Evolutionary conservation across 1,140 invertebrate species (phyloP).

Genomic region (Ips nitidus): DNA sequence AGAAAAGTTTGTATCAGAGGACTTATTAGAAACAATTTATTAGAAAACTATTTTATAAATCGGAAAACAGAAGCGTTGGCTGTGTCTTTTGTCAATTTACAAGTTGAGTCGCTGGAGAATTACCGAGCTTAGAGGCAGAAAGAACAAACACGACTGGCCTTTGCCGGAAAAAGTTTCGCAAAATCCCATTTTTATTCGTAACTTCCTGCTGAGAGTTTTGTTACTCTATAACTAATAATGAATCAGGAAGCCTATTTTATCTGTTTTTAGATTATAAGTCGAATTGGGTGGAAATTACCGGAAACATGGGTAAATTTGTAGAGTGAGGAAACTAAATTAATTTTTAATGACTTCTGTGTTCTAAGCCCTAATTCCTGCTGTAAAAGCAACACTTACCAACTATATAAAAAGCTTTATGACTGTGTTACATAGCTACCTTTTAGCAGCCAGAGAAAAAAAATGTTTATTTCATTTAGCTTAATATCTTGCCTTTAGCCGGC

Average conservation of each 20-base stretch:
- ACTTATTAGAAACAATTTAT: no score
- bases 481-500: constrained; percentile 14
- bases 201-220: neutral
- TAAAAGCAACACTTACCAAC: neutral
- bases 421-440: neutral
- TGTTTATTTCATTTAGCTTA: constrained; percentile 21
- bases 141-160: neutral
- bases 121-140: neutral
- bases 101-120: neutral
- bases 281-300: no score
- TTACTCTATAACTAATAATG: neutral
- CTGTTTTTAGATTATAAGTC: neutral
- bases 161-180: neutral
- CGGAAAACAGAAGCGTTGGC: no score
- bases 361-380: neutral
- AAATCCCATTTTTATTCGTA: constrained; percentile 5
- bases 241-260: neutral
- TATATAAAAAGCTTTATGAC: neutral
- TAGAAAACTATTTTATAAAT: no score
- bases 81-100: neutral
- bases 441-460: constrained; percentile 3
- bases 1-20: no score
- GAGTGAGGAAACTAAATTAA: neutral
- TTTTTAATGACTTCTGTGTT: no score
- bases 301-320: neutral